phyloP scores from a whole-genome alignment of 2,888 invertebrate species.

The Limnephilus rhombicus region DNA sequence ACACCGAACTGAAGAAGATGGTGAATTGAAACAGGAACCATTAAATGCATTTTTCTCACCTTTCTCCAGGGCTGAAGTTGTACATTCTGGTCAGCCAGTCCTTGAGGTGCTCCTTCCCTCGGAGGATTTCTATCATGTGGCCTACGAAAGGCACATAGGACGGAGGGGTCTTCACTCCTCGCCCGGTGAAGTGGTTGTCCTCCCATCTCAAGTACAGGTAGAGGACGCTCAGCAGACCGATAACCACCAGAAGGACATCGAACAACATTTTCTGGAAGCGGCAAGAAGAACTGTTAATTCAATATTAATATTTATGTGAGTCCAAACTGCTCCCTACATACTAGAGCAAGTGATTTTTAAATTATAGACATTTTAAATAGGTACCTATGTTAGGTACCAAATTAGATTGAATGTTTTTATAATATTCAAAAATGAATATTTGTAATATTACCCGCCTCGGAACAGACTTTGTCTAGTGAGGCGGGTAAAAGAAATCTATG shows the following conservation, averaged over 20 bases:
- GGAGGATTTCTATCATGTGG: slow-evolving; percentile 68
- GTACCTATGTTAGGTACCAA: no score
- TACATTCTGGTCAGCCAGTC: slow-evolving; percentile 67
- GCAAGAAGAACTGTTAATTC: neutral
- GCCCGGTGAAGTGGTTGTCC: slow-evolving; percentile 67
- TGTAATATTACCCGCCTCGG: no score
- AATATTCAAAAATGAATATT: no score
- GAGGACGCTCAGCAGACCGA: neutral
- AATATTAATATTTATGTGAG: no score
- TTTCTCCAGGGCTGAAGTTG: slow-evolving; percentile 68
- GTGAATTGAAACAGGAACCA: neutral
- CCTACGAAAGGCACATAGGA: slow-evolving; percentile 69
- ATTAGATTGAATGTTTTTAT: no score
- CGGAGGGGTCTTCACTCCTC: slow-evolving; percentile 68
- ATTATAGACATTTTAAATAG: no score
- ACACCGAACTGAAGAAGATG: neutral
- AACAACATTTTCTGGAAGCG: neutral
- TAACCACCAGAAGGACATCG: neutral
- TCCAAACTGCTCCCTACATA: no score
- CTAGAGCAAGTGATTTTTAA: no score
- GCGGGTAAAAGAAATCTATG: no score
- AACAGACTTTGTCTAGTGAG: no score
- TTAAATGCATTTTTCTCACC: slow-evolving; percentile 66
- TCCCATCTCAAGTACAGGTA: slow-evolving; percentile 47
- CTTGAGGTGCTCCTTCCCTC: slow-evolving; percentile 67